A percentile compares a stretch with the other conserved stretches of the same genome.
These are phyloP conservation scores for Dolomedes plantarius DNA, from an alignment of 2,888 invertebrate genomes.

Conservation along the genomic window DNA sequence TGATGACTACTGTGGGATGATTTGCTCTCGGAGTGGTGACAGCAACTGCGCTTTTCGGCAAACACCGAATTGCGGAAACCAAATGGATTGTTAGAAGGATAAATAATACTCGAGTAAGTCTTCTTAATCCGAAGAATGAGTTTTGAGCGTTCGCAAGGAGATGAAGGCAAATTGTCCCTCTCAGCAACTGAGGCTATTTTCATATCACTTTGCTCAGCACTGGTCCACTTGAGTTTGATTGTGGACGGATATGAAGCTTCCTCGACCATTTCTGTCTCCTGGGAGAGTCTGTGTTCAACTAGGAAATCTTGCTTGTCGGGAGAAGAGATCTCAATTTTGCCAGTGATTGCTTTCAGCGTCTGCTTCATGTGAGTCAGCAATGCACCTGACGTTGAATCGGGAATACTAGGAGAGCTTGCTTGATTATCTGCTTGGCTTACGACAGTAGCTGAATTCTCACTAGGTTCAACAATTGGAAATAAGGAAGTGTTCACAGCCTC, in stretches of 20 bases:
- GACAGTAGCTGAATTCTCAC: background rate
- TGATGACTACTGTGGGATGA: background rate
- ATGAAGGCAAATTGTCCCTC: conserved; percentile 42
- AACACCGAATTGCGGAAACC: conserved; percentile 9
- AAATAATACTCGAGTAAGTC: conserved; percentile 51
- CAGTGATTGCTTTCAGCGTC: conserved; percentile 55
- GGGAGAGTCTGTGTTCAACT: background rate
- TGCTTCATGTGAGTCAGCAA: conserved; percentile 43
- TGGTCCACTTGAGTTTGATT: conserved; percentile 52
- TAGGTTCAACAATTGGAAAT: conserved; percentile 30
- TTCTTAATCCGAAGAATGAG: conserved; percentile 71
- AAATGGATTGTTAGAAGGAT: conserved; percentile 41
- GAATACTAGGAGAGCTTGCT: background rate
- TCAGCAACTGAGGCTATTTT: conserved; percentile 42
- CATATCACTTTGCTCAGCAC: conserved; percentile 23
- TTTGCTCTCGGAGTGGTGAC: background rate
- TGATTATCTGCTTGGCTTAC: conserved; percentile 16
- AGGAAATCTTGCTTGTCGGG: conserved; percentile 25
- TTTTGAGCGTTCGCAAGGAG: conserved; percentile 66
- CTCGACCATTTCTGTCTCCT: background rate
- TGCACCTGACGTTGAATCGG: background rate
- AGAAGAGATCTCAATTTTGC: conserved; percentile 4
- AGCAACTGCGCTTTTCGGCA: background rate
- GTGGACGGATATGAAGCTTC: conserved; percentile 65
- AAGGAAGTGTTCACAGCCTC: background rate